Conservation (phyloP, 53 echinoderm and acorn worm genomes). For the Temnopleurus reevesii region DNA sequence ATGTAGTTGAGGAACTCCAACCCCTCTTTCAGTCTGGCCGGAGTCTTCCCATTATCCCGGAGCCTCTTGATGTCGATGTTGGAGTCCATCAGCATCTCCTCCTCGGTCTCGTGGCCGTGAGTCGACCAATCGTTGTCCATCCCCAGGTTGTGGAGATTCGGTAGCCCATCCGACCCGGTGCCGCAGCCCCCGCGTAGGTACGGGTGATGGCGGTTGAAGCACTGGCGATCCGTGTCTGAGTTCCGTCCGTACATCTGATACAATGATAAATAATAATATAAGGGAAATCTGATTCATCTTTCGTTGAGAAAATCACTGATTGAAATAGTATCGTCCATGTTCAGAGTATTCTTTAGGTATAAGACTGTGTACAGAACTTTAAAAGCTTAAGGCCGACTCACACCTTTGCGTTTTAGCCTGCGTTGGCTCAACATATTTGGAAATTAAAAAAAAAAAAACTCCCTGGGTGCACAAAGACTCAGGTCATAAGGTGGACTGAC, state of each 20-base stretch:
- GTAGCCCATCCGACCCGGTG: constrained; percentile 57
- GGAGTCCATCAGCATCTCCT: constrained; percentile 69
- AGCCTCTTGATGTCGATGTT: constrained; percentile 67
- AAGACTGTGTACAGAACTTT: too few relatives aligned
- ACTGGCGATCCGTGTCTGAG: constrained; percentile 74
- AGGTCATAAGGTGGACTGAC: too few relatives aligned
- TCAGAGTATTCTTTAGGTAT: too few relatives aligned
- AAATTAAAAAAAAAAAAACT: too few relatives aligned
- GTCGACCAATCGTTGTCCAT: constrained; percentile 46
- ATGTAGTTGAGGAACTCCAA: constrained; percentile 81
- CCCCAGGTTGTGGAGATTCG: constrained; percentile 35
- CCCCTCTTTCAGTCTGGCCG: constrained; percentile 80
- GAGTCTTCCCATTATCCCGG: constrained; percentile 67
- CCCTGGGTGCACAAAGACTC: too few relatives aligned
- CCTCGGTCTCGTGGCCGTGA: constrained; percentile 78
- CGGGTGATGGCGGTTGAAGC: constrained; percentile 73
- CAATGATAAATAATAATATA: background rate
- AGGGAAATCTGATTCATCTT: too few relatives aligned
- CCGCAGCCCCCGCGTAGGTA: constrained; percentile 53
- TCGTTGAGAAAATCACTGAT: too few relatives aligned
- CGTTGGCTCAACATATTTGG: too few relatives aligned
- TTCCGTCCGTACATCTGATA: constrained; percentile 45
- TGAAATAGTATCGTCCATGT: too few relatives aligned
- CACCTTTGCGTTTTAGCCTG: too few relatives aligned
- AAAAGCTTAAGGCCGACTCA: too few relatives aligned